Evolutionary conservation across 2,888 invertebrate genomes (phyloP).

Genomic region (Cryptocephalus moraei): DNA sequence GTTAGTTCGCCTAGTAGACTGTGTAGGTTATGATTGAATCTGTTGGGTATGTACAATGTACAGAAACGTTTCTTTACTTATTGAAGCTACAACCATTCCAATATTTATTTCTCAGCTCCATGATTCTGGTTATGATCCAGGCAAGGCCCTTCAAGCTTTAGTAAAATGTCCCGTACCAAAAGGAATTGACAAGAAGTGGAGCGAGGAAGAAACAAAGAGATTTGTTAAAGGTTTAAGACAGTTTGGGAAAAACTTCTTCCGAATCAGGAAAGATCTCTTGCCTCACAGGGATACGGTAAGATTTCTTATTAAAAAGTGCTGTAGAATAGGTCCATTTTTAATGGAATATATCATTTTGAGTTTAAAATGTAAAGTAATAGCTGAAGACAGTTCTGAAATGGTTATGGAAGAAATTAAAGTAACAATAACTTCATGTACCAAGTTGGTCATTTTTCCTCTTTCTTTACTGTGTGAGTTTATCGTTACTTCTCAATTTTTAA

Average conservation of each 20-base stretch:
- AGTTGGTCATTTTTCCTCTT: neutral
- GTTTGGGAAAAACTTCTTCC: conserved; percentile 98
- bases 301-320: conserved; percentile 7
- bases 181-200: conserved; percentile 96
- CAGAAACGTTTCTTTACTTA: no score
- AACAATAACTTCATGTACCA: no score
- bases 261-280: conserved; percentile 90
- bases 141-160: conserved; percentile 89
- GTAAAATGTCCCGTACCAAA: conserved; percentile 96
- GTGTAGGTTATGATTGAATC: no score
- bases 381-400: no score
- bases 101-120: conserved; percentile 55
- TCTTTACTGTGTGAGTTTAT: no score
- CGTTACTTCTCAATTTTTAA: no score
- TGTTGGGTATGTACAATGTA: no score
- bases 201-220: conserved; percentile 94
- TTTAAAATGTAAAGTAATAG: neutral
- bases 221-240: conserved; percentile 97
- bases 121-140: conserved; percentile 93
- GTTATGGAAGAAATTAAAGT: no score
- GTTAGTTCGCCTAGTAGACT: no score
- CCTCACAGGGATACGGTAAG: conserved; percentile 91
- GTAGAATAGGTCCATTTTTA: neutral
- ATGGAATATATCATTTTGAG: neutral
- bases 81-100: neutral